These are phyloP conservation scores for Ceratitis capitata DNA, from an alignment of 1,140 invertebrate genomes.

Conservation along the genomic window DNA sequence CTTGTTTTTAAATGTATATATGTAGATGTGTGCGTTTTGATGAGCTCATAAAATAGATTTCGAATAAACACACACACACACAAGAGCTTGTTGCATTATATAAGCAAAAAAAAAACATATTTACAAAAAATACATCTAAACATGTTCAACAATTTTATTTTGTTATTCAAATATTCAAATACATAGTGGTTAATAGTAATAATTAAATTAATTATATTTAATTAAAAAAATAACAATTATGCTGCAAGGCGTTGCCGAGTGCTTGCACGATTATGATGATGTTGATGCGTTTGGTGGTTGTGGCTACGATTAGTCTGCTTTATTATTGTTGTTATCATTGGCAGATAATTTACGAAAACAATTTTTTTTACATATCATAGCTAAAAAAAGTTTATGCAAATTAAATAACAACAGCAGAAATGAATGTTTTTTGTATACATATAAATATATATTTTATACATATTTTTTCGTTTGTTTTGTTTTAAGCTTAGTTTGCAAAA, in stretches of 20 bases:
- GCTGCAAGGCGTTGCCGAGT: constrained; percentile 16
- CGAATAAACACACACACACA: neutral
- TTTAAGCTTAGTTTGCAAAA: constrained; percentile 25
- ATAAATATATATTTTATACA: neutral
- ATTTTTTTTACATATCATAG: neutral
- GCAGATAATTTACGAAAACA: constrained; percentile 42
- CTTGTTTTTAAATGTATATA: neutral
- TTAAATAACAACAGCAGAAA: neutral
- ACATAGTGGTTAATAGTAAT: too few relatives aligned
- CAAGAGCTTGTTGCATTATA: neutral
- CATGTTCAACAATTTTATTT: neutral
- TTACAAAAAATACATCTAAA: neutral
- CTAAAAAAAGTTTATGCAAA: constrained; percentile 1
- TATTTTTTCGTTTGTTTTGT: too few relatives aligned
- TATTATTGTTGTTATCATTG: neutral
- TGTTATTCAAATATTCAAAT: too few relatives aligned
- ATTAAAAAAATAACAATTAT: neutral
- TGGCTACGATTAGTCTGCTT: neutral
- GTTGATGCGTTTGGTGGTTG: neutral
- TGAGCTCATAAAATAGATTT: neutral
- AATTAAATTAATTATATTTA: neutral
- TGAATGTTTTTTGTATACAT: too few relatives aligned
- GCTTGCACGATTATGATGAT: neutral
- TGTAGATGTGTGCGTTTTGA: neutral
- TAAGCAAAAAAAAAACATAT: neutral